Percentiles rank a stretch among this genome's conserved stretches.
phyloP scores from a whole-genome alignment of 2,113 vertebrate genomes.

The Nibea albiflora region DNA sequence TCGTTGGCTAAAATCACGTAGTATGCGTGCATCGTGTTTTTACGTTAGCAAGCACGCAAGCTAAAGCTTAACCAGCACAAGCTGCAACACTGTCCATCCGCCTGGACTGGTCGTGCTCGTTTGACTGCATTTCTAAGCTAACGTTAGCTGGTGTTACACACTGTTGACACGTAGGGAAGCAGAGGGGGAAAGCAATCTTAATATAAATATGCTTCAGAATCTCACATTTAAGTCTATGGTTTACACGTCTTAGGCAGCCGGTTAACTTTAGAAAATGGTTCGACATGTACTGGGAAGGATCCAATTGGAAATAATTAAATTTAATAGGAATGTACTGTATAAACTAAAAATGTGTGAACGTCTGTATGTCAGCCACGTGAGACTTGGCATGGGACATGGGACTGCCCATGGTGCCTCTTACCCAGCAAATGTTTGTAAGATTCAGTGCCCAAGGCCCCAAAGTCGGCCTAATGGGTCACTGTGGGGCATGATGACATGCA shows the following conservation, averaged over 20 bases:
- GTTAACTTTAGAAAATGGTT: slow-evolving; percentile 6
- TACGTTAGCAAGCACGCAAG: too few species aligned
- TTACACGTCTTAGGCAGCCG: background rate
- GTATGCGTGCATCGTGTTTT: too few species aligned
- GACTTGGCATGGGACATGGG: background rate
- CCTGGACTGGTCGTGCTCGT: too few species aligned
- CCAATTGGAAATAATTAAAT: background rate
- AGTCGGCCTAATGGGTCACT: background rate
- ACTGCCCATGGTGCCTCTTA: background rate
- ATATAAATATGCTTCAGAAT: too few species aligned
- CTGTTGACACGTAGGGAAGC: too few species aligned
- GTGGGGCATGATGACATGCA: background rate
- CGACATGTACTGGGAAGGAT: background rate
- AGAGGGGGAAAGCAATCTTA: too few species aligned
- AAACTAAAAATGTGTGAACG: background rate
- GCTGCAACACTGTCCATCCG: too few species aligned
- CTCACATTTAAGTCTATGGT: background rate
- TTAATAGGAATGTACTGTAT: slow-evolving; percentile 6
- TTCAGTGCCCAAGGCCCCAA: background rate
- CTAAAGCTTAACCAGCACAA: too few species aligned
- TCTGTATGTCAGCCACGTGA: background rate
- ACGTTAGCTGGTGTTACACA: too few species aligned
- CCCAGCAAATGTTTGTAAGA: background rate
- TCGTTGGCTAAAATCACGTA: too few species aligned
- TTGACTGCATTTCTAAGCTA: too few species aligned